Evolutionary conservation across 1,140 invertebrate species (phyloP).

Genomic region (Drosophila dunni): DNA sequence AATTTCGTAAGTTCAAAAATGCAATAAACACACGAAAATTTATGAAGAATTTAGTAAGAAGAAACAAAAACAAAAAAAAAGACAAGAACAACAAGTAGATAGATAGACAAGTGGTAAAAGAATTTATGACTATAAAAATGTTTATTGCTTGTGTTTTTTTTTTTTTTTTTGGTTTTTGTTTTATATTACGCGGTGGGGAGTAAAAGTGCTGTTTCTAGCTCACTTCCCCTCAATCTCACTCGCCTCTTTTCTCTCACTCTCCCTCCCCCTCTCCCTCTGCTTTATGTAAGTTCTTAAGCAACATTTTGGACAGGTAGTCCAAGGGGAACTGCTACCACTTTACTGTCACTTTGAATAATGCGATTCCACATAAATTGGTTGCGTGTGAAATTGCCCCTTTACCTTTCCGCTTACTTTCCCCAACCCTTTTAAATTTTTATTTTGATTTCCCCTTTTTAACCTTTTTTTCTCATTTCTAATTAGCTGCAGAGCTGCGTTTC

Average conservation of each 20-base stretch:
- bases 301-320: conserved; percentile 66
- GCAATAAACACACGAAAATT: conserved; percentile 79
- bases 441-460: conserved; percentile 18
- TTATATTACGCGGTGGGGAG: conserved; percentile 36
- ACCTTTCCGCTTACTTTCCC: too few relatives aligned
- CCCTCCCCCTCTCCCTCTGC: background rate
- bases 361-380: conserved; percentile 67
- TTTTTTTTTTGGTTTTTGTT: conserved; percentile 7
- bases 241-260: background rate
- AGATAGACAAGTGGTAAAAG: conserved; percentile 52
- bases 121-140: conserved; percentile 81
- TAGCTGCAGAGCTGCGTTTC: conserved; percentile 47
- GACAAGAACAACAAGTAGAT: conserved; percentile 15
- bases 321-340: conserved; percentile 37
- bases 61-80: conserved; percentile 17
- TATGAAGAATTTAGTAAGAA: conserved; percentile 76
- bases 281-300: conserved; percentile 24
- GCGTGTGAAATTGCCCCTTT: conserved; percentile 45
- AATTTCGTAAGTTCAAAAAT: conserved; percentile 76
- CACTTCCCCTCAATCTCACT: background rate
- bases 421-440: background rate
- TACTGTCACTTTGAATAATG: conserved; percentile 77
- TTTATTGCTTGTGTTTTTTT: conserved; percentile 68
- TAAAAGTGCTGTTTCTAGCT: background rate
- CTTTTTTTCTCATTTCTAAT: conserved; percentile 49